Evolutionary conservation across 2,888 invertebrate genomes (phyloP).

Genomic region (Panopea generosa): DNA sequence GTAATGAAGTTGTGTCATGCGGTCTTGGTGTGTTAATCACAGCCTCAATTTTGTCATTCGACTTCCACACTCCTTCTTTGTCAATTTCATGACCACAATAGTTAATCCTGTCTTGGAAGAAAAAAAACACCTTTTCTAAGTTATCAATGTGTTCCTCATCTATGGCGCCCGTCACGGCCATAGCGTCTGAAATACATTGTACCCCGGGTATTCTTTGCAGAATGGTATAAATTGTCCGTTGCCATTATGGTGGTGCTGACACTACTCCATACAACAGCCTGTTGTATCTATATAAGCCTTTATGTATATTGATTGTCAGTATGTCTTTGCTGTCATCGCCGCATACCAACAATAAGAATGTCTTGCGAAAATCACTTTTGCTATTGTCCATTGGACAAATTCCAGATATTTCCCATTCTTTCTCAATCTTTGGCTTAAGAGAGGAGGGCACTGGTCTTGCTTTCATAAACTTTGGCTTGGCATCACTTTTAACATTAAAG

Average conservation of each 20-base stretch:
- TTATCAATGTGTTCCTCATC: conserved; percentile 20
- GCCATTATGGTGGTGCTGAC: conserved; percentile 62
- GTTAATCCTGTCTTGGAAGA: conserved; percentile 5
- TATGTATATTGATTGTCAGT: conserved; percentile 7
- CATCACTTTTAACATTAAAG: too few relatives aligned
- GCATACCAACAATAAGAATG: conserved; percentile 24
- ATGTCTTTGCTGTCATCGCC: conserved; percentile 15
- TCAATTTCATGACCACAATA: too few relatives aligned
- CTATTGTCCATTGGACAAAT: conserved; percentile 4
- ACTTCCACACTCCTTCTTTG: too few relatives aligned
- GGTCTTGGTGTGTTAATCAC: background rate
- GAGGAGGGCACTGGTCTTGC: too few relatives aligned
- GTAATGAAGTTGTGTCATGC: too few relatives aligned
- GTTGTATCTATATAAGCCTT: conserved; percentile 59
- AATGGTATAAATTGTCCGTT: conserved; percentile 67
- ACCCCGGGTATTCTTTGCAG: conserved; percentile 56
- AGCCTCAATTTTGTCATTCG: too few relatives aligned
- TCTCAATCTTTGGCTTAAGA: too few relatives aligned
- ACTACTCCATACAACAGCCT: conserved; percentile 63
- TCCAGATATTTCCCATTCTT: too few relatives aligned
- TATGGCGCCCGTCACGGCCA: conserved; percentile 20
- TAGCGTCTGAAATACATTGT: conserved; percentile 31
- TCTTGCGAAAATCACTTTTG: conserved; percentile 24
- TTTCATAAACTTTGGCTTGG: too few relatives aligned
- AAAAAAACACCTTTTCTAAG: conserved; percentile 21